Conservation (phyloP, 2,888 invertebrate genomes). For the Drosophila picticornis region DNA sequence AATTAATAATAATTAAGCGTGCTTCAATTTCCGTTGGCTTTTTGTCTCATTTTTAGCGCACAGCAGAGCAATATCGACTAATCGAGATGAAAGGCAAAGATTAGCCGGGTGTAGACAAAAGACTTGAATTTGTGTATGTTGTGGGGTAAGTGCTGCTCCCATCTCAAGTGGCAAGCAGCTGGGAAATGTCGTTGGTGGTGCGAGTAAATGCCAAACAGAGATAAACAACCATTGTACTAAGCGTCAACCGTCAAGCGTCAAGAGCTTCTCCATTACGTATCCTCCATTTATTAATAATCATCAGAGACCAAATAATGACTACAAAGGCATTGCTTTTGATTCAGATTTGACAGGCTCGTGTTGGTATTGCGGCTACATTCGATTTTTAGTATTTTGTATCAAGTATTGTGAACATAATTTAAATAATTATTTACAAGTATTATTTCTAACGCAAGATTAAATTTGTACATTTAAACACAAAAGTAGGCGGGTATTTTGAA, state of each 20-base stretch:
- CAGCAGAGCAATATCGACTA: slow-evolving; percentile 11
- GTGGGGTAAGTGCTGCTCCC: slow-evolving; percentile 7
- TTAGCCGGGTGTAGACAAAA: slow-evolving; percentile 31
- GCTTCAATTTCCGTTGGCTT: slow-evolving; percentile 61
- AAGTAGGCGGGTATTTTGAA: slow-evolving; percentile 33
- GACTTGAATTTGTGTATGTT: slow-evolving; percentile 5
- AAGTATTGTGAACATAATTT: background rate
- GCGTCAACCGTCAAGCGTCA: background rate
- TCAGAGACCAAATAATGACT: background rate
- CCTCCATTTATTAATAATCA: background rate
- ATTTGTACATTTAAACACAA: slow-evolving; percentile 11
- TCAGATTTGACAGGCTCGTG: background rate
- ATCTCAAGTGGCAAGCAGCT: slow-evolving; percentile 25
- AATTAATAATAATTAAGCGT: slow-evolving; percentile 77
- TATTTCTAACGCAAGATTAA: slow-evolving; percentile 19
- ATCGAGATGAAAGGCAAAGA: slow-evolving; percentile 48
- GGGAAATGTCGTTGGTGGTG: slow-evolving; percentile 6
- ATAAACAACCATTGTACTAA: slow-evolving; percentile 17
- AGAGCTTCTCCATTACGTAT: background rate
- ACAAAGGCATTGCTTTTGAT: background rate
- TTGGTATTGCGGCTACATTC: background rate
- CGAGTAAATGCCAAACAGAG: background rate
- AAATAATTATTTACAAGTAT: slow-evolving; percentile 25
- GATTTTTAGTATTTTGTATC: background rate
- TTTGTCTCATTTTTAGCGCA: slow-evolving; percentile 27